Evolutionary conservation across 1,140 invertebrate genomes (phyloP).

Genomic region (Drosophila bipectinata): DNA sequence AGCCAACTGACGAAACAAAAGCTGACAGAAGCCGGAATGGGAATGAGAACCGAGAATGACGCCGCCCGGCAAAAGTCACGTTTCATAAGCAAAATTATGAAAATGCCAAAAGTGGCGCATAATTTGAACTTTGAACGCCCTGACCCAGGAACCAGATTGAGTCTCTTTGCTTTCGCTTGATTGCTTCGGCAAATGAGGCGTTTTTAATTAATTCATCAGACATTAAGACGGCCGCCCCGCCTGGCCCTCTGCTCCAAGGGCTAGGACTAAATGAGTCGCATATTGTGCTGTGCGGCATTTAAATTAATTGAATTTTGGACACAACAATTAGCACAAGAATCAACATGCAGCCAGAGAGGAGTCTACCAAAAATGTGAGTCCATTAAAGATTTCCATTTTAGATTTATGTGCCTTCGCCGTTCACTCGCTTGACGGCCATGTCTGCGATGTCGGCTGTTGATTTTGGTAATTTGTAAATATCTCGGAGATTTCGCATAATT

Average conservation of each 20-base stretch:
- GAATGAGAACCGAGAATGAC: constrained; percentile 26
- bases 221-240: constrained; percentile 11
- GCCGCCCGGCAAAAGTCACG: constrained; percentile 62
- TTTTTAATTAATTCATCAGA: constrained; percentile 79
- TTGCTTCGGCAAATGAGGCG: constrained; percentile 74
- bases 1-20: constrained; percentile 41
- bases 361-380: constrained; percentile 21
- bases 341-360: constrained; percentile 48
- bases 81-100: constrained; percentile 80
- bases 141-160: constrained; percentile 29
- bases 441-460: constrained; percentile 56
- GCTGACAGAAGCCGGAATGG: constrained; percentile 44
- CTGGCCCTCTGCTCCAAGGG: neutral
- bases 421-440: neutral
- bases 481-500: constrained; percentile 80
- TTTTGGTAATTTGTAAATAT: constrained; percentile 76
- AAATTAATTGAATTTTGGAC: constrained; percentile 50
- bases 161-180: constrained; percentile 49
- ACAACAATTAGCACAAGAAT: constrained; percentile 68
- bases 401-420: constrained; percentile 34
- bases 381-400: constrained; percentile 72
- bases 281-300: constrained; percentile 53
- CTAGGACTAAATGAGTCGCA: constrained; percentile 42
- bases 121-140: constrained; percentile 56
- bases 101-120: constrained; percentile 72